A percentile compares a stretch with the other conserved stretches of the same genome.
phyloP scores from a whole-genome alignment of 2,888 invertebrate genomes.

The Operophtera brumata region DNA sequence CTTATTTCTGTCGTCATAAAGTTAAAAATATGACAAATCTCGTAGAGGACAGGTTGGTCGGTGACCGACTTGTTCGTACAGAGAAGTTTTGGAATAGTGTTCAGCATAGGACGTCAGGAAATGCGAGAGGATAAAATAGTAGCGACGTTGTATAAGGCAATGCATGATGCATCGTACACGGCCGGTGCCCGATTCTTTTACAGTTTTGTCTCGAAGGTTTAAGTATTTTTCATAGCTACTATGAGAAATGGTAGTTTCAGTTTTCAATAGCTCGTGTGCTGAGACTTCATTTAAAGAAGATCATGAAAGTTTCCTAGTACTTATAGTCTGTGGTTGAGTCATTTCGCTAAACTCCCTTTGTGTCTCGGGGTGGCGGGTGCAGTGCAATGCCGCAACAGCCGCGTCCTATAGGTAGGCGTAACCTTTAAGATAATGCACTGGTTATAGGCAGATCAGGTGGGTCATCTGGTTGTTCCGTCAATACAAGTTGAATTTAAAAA shows the following conservation, averaged over 20 bases:
- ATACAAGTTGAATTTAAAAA: no score
- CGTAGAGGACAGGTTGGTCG: conserved; percentile 11
- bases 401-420: no score
- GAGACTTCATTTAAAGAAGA: no score
- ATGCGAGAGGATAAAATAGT: conserved; percentile 44
- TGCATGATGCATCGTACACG: conserved; percentile 44
- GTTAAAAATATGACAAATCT: conserved; percentile 15
- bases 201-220: conserved; percentile 3
- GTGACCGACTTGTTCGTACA: conserved; percentile 38
- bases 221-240: neutral
- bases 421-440: no score
- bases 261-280: no score
- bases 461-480: no score
- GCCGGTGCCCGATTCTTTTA: conserved; percentile 35
- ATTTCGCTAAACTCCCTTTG: no score
- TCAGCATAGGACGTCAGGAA: conserved; percentile 48
- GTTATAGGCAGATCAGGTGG: no score
- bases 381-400: no score
- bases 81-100: conserved; percentile 47
- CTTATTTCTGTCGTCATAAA: conserved; percentile 15
- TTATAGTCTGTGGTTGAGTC: no score
- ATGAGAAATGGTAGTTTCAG: neutral
- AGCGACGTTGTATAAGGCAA: conserved; percentile 45
- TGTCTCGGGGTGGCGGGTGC: no score
- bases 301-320: no score